Evolutionary conservation across 2,797 vertebrate species (phyloP).

Genomic region (Darevskia nairensis): DNA sequence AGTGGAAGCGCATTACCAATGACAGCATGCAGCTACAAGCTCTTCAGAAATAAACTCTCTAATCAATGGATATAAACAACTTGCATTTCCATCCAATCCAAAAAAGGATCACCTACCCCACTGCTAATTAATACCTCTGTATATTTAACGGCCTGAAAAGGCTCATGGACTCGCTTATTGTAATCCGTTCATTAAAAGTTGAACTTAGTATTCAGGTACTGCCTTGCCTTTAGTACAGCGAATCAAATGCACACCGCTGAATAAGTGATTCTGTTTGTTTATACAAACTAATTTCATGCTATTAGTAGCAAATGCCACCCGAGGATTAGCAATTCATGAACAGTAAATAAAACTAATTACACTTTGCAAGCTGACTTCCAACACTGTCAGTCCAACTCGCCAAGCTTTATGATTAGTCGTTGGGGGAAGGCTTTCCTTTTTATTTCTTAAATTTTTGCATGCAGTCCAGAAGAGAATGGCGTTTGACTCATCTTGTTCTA

Average conservation of each 20-base stretch:
- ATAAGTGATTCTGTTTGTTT: slow-evolving; percentile 51
- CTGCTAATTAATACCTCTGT: not conserved
- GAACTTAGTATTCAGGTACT: slow-evolving; percentile 28
- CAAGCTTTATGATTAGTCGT: slow-evolving; percentile 34
- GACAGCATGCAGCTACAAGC: not conserved
- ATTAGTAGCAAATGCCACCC: slow-evolving; percentile 45
- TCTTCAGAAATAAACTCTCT: slow-evolving; percentile 34
- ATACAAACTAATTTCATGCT: slow-evolving; percentile 36
- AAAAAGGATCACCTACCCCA: slow-evolving; percentile 15
- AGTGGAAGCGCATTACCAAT: not conserved
- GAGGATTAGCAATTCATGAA: slow-evolving; percentile 37
- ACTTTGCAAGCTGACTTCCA: slow-evolving; percentile 46
- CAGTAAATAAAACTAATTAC: slow-evolving; percentile 54
- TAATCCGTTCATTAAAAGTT: slow-evolving; percentile 26
- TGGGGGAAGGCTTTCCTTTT: not conserved
- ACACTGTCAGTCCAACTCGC: slow-evolving; percentile 50
- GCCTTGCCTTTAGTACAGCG: not conserved
- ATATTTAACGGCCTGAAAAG: not conserved
- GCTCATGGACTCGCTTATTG: slow-evolving; percentile 4
- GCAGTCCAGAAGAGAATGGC: slow-evolving; percentile 27
- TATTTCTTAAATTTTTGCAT: slow-evolving; percentile 50
- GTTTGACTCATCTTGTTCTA: not conserved
- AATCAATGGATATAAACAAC: not conserved
- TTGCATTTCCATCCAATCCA: slow-evolving; percentile 22
- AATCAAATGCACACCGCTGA: slow-evolving; percentile 45